Percentiles rank a stretch among this genome's conserved stretches.
Conservation (phyloP, 2,797 vertebrate species). For the Gobio occitaniae region DNA sequence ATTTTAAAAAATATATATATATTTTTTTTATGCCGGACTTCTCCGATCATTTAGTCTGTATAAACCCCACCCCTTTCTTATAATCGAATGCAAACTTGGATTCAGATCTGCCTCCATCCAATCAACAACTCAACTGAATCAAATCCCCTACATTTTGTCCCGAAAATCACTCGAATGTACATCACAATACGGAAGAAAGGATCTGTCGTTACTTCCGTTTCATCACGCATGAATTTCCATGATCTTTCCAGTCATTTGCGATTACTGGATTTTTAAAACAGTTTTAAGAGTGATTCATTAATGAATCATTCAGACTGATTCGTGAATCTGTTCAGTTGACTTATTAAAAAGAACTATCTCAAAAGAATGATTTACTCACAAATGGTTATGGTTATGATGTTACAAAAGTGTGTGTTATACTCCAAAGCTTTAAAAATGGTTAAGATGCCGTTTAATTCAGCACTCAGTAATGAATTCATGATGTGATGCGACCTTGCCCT, state of each 20-base stretch:
- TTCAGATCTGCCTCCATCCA: neutral
- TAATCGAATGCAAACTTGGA: neutral
- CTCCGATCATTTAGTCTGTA: neutral
- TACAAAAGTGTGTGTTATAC: neutral
- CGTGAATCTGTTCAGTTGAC: neutral
- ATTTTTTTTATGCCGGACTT: neutral
- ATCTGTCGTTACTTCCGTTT: neutral
- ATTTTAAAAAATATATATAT: neutral
- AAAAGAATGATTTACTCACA: neutral
- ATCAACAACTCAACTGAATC: neutral
- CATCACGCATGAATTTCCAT: neutral
- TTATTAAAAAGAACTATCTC: neutral
- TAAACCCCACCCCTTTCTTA: neutral
- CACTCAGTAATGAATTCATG: neutral
- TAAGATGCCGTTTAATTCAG: conserved; percentile 5
- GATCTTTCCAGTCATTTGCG: neutral
- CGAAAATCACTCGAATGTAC: neutral
- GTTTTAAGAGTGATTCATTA: neutral
- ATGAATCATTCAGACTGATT: neutral
- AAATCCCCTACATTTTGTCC: neutral
- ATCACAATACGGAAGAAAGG: neutral
- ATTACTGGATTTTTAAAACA: neutral
- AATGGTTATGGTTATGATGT: neutral
- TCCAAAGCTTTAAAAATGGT: neutral
- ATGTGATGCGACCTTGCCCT: conserved; percentile 12